These are phyloP conservation scores for Pao palembangensis DNA, from an alignment of 2,113 vertebrate genomes.

Conservation along the genomic window DNA sequence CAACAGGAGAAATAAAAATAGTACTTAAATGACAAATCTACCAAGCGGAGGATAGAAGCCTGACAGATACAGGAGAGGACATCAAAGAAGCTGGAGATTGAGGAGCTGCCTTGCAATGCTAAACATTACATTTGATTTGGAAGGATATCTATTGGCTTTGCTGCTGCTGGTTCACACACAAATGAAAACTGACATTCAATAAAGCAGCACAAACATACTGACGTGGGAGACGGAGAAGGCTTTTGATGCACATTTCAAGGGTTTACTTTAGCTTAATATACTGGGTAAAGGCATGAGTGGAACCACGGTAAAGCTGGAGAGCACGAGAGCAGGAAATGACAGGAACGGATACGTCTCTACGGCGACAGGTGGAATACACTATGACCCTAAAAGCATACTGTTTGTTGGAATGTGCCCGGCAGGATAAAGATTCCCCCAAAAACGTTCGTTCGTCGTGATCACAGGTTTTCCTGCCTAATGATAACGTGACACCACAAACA, in stretches of 20 bases:
- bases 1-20: constrained; percentile 29
- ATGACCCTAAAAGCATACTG: constrained; percentile 37
- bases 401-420: constrained; percentile 73
- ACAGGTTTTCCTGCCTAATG: constrained; percentile 54
- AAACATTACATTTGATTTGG: constrained; percentile 64
- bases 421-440: constrained; percentile 40
- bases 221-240: constrained; percentile 37
- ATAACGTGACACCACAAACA: constrained; percentile 40
- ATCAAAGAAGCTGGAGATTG: constrained; percentile 44
- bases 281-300: constrained; percentile 67
- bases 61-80: constrained; percentile 22
- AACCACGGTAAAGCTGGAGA: constrained; percentile 62
- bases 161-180: constrained; percentile 63
- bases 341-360: constrained; percentile 17
- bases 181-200: constrained; percentile 61
- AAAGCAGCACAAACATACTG: constrained; percentile 50
- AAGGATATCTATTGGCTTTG: constrained; percentile 67
- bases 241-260: constrained; percentile 73
- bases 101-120: constrained; percentile 70
- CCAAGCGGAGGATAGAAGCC: constrained; percentile 31
- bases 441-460: constrained; percentile 32
- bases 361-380: constrained; percentile 44
- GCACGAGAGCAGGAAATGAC: constrained; percentile 20
- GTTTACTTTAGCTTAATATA: constrained; percentile 73
- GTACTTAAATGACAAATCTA: constrained; percentile 36